These are phyloP conservation scores for Nettapus auritus DNA, from an alignment of 2,113 vertebrate species.

Conservation along the genomic window DNA sequence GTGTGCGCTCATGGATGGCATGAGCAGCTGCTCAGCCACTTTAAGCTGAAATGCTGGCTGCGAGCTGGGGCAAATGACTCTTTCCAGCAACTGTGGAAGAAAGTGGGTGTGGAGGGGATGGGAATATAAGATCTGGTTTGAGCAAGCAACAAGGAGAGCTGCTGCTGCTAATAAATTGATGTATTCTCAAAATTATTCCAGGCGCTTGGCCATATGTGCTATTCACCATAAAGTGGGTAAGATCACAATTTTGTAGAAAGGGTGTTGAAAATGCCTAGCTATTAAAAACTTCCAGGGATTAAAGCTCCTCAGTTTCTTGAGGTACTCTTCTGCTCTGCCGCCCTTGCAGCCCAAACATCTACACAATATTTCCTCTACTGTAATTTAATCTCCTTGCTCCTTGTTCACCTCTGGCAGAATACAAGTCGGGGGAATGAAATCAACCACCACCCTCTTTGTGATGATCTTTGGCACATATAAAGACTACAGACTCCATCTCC, in stretches of 20 bases:
- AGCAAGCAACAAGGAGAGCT: neutral
- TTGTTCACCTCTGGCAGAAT: neutral
- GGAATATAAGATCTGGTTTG: neutral
- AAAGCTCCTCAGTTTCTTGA: neutral
- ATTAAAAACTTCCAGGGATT: neutral
- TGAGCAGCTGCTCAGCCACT: neutral
- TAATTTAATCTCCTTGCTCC: neutral
- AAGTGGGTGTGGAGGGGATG: neutral
- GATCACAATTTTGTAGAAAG: neutral
- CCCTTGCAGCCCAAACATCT: neutral
- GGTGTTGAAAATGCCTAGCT: neutral
- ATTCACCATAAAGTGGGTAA: neutral
- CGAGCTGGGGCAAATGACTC: neutral
- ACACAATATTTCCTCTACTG: neutral
- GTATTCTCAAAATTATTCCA: neutral
- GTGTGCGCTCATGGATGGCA: neutral
- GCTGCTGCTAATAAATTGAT: neutral
- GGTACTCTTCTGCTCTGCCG: neutral
- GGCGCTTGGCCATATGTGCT: neutral
- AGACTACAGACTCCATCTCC: neutral
- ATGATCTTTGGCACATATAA: neutral
- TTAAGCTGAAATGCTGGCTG: neutral
- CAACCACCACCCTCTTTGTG: neutral
- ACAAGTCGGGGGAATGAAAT: neutral
- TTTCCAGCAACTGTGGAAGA: neutral